phyloP scores from a whole-genome alignment of 2,888 invertebrate species.

The Phengaris alcon region DNA sequence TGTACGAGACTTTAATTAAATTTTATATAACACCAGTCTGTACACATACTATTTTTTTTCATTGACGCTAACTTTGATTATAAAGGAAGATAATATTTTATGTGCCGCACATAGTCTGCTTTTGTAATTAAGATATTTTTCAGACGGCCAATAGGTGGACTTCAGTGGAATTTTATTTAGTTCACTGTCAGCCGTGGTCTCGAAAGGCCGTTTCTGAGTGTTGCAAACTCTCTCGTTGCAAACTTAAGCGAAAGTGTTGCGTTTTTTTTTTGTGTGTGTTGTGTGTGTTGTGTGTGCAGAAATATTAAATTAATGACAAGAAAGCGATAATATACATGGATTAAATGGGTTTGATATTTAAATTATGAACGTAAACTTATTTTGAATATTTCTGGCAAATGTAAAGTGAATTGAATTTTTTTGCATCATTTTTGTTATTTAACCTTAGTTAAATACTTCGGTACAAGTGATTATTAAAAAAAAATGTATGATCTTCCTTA shows the following conservation, averaged over 20 bases:
- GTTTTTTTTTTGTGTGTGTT: neutral
- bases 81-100: no score
- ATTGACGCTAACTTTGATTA: no score
- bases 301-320: neutral
- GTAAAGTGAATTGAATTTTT: neutral
- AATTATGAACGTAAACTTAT: neutral
- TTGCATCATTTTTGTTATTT: neutral
- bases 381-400: no score
- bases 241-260: neutral
- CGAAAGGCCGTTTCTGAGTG: neutral
- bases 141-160: neutral
- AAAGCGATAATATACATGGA: slow-evolving; percentile 11
- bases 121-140: neutral
- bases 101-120: neutral
- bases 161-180: neutral
- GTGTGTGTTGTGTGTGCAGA: neutral
- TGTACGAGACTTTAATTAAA: no score
- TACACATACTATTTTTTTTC: no score
- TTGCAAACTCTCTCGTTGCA: neutral
- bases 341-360: neutral
- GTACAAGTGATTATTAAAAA: neutral
- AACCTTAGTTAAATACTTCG: neutral
- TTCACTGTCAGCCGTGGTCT: neutral
- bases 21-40: no score
- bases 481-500: neutral